Base-by-base conservation (phyloP, 2,113 vertebrate genomes). In the Leiothrix lutea region DNA sequence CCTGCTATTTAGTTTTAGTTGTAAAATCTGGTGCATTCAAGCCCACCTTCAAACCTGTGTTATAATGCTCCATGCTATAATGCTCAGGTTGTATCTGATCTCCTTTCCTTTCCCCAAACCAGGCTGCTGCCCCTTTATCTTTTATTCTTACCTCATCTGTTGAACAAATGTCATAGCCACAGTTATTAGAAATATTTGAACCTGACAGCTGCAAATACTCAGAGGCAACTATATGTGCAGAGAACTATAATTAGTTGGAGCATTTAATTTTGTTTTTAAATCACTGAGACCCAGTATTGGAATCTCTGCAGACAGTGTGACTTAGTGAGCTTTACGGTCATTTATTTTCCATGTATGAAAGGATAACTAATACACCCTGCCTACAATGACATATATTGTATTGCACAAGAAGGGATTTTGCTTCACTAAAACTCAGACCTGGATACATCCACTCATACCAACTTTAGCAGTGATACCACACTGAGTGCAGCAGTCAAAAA, bases 81-180 rank as follows among this genome's bases (percentile, higher is more conserved):
- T 38, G 36, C 36, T 38, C 36, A 38, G 65, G 48, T 54, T 44
- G n/a, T 42, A 42, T 58, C 36, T 38, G 36, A 38, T 38, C 72
- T 80, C 70, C 91, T 81, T 89, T 62, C 91, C 83, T 73, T 92
- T 95, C 89, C 81, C 58, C 88, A 79, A 90, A 88, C 45, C 36
- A 66, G 53, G 60, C 92, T 87, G 92, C 54, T 89, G 64, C 50
- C 74, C 56, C 92, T 94, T 90, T 77, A 79, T 95, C 84, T 86
- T 89, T 95, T 80, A 67, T 85, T 88, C 93, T 92, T 95, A 93
- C 93, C 73, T 96, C 92, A 92, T 96, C 95, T 94, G 92, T 50
- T 94, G 85, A 94, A 84, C 95, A 97, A 97, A 97, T 96, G 97
- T 94, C 97, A 93, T 92, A 86, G 93, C 77, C 89, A 83, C 73